phyloP scores from a whole-genome alignment of 2,888 invertebrate species.

The Mesorhabditis belari region DNA sequence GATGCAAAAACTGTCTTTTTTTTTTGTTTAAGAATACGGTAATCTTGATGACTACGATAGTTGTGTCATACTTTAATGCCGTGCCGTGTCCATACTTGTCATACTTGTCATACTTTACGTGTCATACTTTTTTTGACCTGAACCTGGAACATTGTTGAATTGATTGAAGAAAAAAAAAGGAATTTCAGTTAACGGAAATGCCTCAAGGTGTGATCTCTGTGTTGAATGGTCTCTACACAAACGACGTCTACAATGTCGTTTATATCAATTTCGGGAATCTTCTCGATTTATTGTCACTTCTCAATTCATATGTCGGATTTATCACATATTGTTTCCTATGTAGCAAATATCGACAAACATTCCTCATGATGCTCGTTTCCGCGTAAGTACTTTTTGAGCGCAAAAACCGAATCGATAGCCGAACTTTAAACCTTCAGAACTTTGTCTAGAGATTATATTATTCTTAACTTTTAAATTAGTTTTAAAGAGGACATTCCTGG shows the following conservation, averaged over 20 bases:
- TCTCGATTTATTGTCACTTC: constrained; percentile 16
- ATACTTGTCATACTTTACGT: too few species aligned
- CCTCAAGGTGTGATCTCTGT: constrained; percentile 55
- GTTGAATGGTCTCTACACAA: constrained; percentile 14
- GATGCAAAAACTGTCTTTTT: too few species aligned
- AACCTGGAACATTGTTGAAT: too few species aligned
- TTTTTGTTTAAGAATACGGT: too few species aligned
- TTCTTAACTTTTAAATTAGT: too few species aligned
- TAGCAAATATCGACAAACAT: constrained; percentile 11
- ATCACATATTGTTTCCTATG: constrained; percentile 10
- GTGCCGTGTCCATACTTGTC: too few species aligned
- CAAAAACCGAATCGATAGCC: background rate
- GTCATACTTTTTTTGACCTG: too few species aligned
- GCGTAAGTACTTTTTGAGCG: constrained; percentile 3
- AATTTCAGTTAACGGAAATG: constrained; percentile 69
- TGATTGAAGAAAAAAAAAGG: constrained; percentile 62
- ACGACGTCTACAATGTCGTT: constrained; percentile 11
- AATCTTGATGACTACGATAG: too few species aligned
- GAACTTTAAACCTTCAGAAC: background rate
- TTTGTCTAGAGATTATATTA: too few species aligned
- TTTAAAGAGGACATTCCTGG: too few species aligned
- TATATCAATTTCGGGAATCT: constrained; percentile 15
- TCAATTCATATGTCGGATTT: constrained; percentile 23
- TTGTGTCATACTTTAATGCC: too few species aligned
- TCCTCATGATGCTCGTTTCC: constrained; percentile 8